Percentiles rank a stretch among this genome's conserved stretches.
phyloP scores from a whole-genome alignment of 2,797 vertebrate species.

The Odontamblyopus lacepedii region DNA sequence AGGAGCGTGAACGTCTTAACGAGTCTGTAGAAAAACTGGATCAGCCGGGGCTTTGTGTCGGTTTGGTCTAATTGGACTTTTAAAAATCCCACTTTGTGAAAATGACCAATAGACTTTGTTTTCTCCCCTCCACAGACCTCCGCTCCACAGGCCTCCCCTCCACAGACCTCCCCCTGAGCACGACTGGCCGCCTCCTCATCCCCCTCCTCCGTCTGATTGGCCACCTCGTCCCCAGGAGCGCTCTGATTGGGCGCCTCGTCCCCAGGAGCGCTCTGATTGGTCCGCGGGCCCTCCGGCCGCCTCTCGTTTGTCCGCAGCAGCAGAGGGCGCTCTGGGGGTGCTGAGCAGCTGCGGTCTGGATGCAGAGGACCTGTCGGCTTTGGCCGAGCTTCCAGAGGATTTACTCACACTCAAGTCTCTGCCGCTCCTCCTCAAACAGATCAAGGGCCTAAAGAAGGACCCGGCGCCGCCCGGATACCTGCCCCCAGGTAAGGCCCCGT shows the following conservation, averaged over 20 bases:
- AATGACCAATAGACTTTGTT: background rate
- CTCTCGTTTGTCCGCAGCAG: background rate
- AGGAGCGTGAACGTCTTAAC: too few relatives aligned
- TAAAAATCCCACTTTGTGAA: background rate
- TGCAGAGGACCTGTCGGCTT: constrained; percentile 64
- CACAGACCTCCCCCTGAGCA: background rate
- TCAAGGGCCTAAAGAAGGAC: constrained; percentile 54
- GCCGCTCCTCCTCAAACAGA: constrained; percentile 69
- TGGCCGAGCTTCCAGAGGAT: constrained; percentile 74
- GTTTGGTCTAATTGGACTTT: background rate
- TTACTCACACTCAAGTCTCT: constrained; percentile 71
- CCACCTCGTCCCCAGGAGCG: too few relatives aligned
- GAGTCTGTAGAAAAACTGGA: too few relatives aligned
- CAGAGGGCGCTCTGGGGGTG: constrained; percentile 61
- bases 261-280: background rate
- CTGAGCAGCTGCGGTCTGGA: constrained; percentile 76
- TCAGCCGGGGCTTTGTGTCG: too few relatives aligned
- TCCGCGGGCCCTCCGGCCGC: background rate
- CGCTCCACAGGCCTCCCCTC: too few relatives aligned
- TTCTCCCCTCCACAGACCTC: background rate
- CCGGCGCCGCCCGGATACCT: background rate
- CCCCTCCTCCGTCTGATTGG: background rate
- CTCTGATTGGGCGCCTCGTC: background rate
- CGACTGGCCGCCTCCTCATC: background rate
- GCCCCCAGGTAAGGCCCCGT: background rate